These are phyloP conservation scores for Molossus molossus DNA, from an alignment of 2,797 vertebrate genomes.

Conservation along the genomic window DNA sequence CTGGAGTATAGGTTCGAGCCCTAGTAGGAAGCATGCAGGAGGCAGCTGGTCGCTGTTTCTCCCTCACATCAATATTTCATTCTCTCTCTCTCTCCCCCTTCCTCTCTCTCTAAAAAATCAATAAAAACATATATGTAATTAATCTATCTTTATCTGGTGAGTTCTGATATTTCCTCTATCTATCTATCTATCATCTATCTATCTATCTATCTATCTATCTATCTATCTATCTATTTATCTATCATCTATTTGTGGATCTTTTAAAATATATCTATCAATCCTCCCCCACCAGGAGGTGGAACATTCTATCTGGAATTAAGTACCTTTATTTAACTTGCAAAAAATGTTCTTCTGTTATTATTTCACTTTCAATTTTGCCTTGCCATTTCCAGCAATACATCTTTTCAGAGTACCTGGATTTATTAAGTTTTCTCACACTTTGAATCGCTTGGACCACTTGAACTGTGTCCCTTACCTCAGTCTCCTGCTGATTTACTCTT, in stretches of 20 bases:
- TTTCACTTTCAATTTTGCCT: not conserved
- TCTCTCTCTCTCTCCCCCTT: no score
- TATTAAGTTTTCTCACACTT: not conserved
- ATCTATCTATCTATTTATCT: no score
- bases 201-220: no score
- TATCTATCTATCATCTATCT: no score
- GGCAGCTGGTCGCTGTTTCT: no score
- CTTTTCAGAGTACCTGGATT: not conserved
- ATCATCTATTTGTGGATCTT: not conserved
- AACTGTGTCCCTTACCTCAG: not conserved
- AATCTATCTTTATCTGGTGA: not conserved
- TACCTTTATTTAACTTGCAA: not conserved
- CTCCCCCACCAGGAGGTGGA: not conserved
- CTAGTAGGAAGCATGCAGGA: no score
- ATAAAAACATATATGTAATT: no score
- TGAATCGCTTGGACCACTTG: not conserved
- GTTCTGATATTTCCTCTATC: not conserved
- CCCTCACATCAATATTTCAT: no score
- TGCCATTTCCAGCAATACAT: not conserved
- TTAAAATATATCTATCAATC: not conserved
- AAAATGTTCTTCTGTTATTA: not conserved
- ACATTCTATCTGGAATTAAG: not conserved
- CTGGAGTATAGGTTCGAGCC: no score
- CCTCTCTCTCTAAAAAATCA: no score
- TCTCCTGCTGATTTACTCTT: not conserved